Percentiles rank a stretch among this genome's conserved stretches.
phyloP scores from a whole-genome alignment of 1,140 invertebrate genomes.

The Drosophila repletoides region DNA sequence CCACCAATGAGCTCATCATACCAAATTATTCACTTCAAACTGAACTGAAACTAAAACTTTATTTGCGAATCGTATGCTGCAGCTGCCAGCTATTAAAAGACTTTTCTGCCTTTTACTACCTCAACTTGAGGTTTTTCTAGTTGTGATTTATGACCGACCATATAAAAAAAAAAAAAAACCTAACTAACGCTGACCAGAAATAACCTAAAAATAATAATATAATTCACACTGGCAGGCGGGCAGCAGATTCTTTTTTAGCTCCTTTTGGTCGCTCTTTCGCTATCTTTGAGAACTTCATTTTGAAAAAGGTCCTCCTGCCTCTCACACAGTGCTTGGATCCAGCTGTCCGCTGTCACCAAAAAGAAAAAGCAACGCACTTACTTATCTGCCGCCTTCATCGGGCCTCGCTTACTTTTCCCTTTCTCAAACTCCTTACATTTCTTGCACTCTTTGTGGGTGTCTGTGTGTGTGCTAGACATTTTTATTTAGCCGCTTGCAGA shows the following conservation, averaged over 20 bases:
- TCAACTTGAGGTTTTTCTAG: neutral
- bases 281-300: slow-evolving; percentile 37
- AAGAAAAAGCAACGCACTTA: slow-evolving; percentile 63
- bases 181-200: slow-evolving; percentile 33
- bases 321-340: slow-evolving; percentile 43
- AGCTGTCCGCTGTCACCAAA: slow-evolving; percentile 64
- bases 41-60: neutral
- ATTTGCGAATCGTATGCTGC: no score
- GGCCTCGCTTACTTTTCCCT: neutral
- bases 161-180: slow-evolving; percentile 2
- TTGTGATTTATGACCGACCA: slow-evolving; percentile 43
- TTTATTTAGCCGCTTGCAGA: slow-evolving; percentile 78
- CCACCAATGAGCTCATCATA: no score
- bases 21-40: no score
- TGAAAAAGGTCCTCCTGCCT: slow-evolving; percentile 10
- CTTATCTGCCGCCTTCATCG: slow-evolving; percentile 60
- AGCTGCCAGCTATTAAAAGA: slow-evolving; percentile 8
- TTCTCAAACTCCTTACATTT: neutral
- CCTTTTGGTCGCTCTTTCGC: neutral
- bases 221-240: slow-evolving; percentile 27
- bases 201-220: slow-evolving; percentile 28
- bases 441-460: neutral
- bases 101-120: neutral
- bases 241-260: slow-evolving; percentile 13
- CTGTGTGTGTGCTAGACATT: slow-evolving; percentile 75